A percentile compares a stretch with the other conserved stretches of the same genome.
Conservation (phyloP, 2,113 vertebrate genomes). For the Lethenteron camtschaticum region DNA sequence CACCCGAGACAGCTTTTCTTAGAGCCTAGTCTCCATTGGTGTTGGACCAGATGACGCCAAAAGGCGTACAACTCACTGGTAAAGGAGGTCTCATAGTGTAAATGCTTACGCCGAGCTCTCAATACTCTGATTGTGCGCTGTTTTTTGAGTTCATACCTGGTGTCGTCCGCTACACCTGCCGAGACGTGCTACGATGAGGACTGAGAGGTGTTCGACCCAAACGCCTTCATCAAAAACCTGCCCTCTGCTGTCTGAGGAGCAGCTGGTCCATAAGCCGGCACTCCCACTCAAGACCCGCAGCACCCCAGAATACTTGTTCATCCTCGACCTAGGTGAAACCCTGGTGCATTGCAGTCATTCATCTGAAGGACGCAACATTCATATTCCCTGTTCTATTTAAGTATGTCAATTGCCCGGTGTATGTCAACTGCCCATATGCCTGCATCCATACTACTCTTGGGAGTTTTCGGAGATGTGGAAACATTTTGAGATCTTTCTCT, state of each 20-base stretch:
- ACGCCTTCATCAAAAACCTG: constrained; percentile 97
- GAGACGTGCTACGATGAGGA: constrained; percentile 65
- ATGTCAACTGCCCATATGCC: constrained; percentile 31
- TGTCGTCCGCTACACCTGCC: too few relatives aligned
- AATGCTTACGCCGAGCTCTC: too few relatives aligned
- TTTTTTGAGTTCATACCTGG: too few relatives aligned
- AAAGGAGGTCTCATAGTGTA: too few relatives aligned
- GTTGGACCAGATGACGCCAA: too few relatives aligned
- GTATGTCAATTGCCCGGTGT: constrained; percentile 99
- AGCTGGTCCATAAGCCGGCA: constrained; percentile 84
- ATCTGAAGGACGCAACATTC: constrained; percentile 87
- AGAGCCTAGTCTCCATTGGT: too few relatives aligned
- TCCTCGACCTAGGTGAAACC: constrained; percentile 93
- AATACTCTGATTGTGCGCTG: too few relatives aligned
- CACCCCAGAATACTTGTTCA: constrained; percentile 90
- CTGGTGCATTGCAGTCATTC: constrained; percentile 98
- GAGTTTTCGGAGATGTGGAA: constrained; percentile 97
- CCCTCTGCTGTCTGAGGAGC: constrained; percentile 83
- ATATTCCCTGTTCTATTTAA: constrained; percentile 97
- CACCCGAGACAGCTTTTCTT: too few relatives aligned
- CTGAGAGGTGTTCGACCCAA: constrained; percentile 99
- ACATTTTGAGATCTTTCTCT: constrained; percentile 92
- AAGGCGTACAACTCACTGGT: too few relatives aligned
- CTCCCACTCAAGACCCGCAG: constrained; percentile 91
- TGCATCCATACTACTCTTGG: constrained; percentile 76